Evolutionary conservation across 35 echinoderm and acorn worm genomes (phyloP).

Genomic region (Heliocidaris tuberculata): DNA sequence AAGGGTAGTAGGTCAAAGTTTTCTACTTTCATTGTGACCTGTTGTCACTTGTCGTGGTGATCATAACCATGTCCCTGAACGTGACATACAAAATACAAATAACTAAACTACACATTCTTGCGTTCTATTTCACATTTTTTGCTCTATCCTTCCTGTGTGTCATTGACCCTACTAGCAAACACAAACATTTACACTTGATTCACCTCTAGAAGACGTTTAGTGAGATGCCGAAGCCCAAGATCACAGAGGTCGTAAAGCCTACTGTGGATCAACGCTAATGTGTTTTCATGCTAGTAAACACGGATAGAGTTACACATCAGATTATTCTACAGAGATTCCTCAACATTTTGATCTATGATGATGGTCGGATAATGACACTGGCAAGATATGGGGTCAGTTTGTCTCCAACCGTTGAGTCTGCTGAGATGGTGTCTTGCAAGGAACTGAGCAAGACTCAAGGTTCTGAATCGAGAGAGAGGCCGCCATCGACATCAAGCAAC

Average conservation of each 20-base stretch:
- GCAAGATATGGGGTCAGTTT: background rate
- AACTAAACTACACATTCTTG: background rate
- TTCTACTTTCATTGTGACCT: background rate
- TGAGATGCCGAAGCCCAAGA: background rate
- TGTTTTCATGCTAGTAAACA: constrained; percentile 12
- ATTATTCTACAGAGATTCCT: background rate
- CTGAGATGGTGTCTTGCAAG: background rate
- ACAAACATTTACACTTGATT: background rate
- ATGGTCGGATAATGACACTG: background rate
- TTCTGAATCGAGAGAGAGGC: background rate
- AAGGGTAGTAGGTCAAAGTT: background rate
- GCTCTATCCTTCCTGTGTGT: background rate
- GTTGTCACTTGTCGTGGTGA: background rate
- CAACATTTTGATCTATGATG: background rate
- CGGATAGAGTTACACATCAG: background rate
- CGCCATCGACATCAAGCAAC: too few species aligned
- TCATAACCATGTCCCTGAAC: background rate
- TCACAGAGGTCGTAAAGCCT: background rate
- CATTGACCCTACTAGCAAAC: background rate
- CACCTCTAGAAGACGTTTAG: background rate
- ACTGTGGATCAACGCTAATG: constrained; percentile 8
- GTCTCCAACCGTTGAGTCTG: background rate
- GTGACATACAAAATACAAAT: background rate
- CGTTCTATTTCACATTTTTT: background rate
- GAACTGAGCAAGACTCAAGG: background rate